A percentile compares a stretch with the other conserved stretches of the same genome.
Conservation (phyloP, 2,888 invertebrate species). For the Sceliomorpha sp. region DNA sequence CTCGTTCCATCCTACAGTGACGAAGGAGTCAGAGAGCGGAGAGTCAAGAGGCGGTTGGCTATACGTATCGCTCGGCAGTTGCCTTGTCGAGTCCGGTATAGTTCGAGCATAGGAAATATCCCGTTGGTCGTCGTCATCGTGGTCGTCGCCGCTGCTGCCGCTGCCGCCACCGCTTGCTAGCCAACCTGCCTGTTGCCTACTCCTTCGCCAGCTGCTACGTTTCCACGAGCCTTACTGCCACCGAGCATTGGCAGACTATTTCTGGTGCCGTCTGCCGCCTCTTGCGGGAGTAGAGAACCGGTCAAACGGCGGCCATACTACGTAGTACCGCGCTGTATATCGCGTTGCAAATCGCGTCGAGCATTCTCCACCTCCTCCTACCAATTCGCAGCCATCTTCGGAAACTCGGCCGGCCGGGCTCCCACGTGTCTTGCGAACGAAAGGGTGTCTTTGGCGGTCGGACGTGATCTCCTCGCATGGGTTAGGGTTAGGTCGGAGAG, state of each 20-base stretch:
- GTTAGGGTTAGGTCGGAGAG: neutral
- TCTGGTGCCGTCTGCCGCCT: conserved; percentile 36
- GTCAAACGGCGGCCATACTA: conserved; percentile 2
- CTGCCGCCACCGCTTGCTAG: conserved; percentile 25
- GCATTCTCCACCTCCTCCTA: neutral
- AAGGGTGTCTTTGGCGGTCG: no score
- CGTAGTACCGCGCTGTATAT: conserved; percentile 7
- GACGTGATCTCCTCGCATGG: no score
- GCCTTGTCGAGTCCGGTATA: conserved; percentile 61
- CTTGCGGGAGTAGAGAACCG: conserved; percentile 15
- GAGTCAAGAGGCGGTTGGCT: conserved; percentile 66
- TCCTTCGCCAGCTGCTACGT: conserved; percentile 40
- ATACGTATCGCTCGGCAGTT: conserved; percentile 67
- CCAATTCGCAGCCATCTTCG: no score
- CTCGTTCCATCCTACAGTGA: conserved; percentile 73
- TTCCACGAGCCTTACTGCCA: conserved; percentile 56
- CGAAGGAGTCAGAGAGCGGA: conserved; percentile 66
- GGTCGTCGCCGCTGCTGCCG: no score
- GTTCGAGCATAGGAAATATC: conserved; percentile 69
- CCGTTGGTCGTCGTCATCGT: conserved; percentile 68
- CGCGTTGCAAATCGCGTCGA: conserved; percentile 10
- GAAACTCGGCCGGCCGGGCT: no score
- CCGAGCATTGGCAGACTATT: conserved; percentile 69
- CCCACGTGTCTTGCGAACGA: neutral
- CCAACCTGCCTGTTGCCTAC: conserved; percentile 58